Conservation (phyloP, 2,113 vertebrate species). For the Mobula hypostoma region DNA sequence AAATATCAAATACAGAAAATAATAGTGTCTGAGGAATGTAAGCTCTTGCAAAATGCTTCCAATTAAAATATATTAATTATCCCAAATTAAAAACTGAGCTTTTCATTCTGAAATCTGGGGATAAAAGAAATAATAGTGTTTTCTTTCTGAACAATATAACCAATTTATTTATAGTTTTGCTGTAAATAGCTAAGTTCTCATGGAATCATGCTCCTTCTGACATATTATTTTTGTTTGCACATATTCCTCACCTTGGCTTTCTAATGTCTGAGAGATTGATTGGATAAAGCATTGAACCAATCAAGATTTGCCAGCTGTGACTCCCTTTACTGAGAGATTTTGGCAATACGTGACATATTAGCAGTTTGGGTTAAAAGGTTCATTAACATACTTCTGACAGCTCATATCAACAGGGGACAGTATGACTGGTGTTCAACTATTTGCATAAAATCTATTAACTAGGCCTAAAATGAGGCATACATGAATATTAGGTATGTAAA, state of each 20-base stretch:
- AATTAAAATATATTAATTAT: background rate
- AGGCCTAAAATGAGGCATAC: background rate
- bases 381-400: conserved; percentile 25
- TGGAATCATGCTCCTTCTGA: background rate
- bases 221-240: background rate
- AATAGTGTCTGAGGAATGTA: background rate
- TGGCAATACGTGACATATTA: conserved; percentile 21
- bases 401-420: background rate
- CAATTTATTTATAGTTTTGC: background rate
- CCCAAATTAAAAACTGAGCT: background rate
- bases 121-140: background rate
- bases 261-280: conserved; percentile 12
- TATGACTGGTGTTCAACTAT: background rate
- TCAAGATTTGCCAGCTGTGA: conserved; percentile 9
- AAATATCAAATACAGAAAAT: background rate
- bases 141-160: background rate
- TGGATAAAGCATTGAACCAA: background rate
- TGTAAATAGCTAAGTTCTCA: background rate
- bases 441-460: conserved; percentile 37
- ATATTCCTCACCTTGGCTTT: background rate
- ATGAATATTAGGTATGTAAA: conserved; percentile 2
- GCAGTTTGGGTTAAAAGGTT: conserved; percentile 14
- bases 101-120: background rate
- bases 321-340: background rate
- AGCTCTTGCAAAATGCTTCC: background rate